Base-by-base conservation (phyloP, 2,113 vertebrate genomes). In the Pseudopipra pipra region DNA sequence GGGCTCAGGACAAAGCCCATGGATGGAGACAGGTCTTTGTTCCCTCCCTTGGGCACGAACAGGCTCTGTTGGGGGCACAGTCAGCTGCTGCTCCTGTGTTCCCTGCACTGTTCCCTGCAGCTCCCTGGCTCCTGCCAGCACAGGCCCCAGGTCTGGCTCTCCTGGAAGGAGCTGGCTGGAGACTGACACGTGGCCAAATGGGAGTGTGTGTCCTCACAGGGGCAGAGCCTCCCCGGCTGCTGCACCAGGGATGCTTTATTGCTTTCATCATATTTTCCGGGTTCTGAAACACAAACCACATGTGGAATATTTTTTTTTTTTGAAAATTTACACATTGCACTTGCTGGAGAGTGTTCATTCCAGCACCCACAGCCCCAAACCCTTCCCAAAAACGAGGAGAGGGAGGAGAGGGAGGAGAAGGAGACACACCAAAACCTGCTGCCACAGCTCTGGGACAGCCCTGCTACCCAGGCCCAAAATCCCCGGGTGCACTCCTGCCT, bases 221-320 rank as follows among this genome's bases (percentile, higher is more conserved):
- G 95, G 93, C 66, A 86, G 89, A 90, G 89, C 91, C 95, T 75
- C 93, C 84, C 28, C 2, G 61, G 80, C 78, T 92, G 96, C 93
- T 89, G 93, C 82, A 83, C 47, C 22, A 63, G 25, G 67, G 93
- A 68, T 89, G 65, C 56, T 97, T 98, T 97, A 97, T 97, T 77
- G 96, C 89, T 93, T 94, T 95, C 95, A 96, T 95, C 94, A 97
- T 97, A 92, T 96, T 95, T 83, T 43, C 90, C 5, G 55, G 82
- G 81, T 73, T 95, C 93, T 87, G 66, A 97, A 98, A 98, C 91
- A 72, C 79, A 96, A 97, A 97, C 91, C 97, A 97, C 90, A 96
- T 97, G 96, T 95, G 90, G 22, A 84, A 95, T 96, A 70, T 89
- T 95, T 90, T 31, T 31, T 47, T 47, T 84, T 96, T 77, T 14